Evolutionary conservation across 2,113 vertebrate species (phyloP).

Genomic region (Pontoporia blainvillei): DNA sequence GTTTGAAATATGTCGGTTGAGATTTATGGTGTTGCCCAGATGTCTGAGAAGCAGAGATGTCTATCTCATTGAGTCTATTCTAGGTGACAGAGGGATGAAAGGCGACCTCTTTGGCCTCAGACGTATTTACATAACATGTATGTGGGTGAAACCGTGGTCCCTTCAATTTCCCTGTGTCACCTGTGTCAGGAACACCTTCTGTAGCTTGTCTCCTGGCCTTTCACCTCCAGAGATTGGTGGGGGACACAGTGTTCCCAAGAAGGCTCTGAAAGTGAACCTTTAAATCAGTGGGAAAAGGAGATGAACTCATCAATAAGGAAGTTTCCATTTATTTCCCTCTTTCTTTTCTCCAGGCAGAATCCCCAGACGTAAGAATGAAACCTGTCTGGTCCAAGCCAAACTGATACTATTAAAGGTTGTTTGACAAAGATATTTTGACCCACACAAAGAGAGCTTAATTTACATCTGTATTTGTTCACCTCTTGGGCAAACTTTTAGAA

Average conservation of each 20-base stretch:
- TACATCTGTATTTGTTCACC: constrained; percentile 13
- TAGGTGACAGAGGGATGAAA: background rate
- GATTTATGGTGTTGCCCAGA: background rate
- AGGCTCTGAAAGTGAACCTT: constrained; percentile 63
- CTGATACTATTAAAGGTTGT: constrained; percentile 55
- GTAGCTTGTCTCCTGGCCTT: constrained; percentile 41
- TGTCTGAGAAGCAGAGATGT: background rate
- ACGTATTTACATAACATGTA: background rate
- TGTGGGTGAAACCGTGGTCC: background rate
- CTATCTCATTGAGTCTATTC: rapidly evolving
- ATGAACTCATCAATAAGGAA: constrained; percentile 68
- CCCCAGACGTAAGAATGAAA: constrained; percentile 75
- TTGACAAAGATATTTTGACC: constrained; percentile 55
- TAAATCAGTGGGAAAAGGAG: constrained; percentile 73
- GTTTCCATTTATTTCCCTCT: constrained; percentile 59
- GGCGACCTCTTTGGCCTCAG: background rate
- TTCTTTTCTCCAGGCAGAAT: constrained; percentile 67
- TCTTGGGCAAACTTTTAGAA: background rate
- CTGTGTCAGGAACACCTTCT: constrained; percentile 24
- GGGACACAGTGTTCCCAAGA: constrained; percentile 25
- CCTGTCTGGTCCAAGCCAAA: constrained; percentile 65
- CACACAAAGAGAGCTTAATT: background rate
- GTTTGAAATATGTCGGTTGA: background rate
- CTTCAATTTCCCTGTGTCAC: constrained; percentile 2
- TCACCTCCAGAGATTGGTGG: constrained; percentile 42